A percentile compares a stretch with the other conserved stretches of the same genome.
phyloP scores from a whole-genome alignment of 2,113 vertebrate genomes.

The Chloroceryle aenea region DNA sequence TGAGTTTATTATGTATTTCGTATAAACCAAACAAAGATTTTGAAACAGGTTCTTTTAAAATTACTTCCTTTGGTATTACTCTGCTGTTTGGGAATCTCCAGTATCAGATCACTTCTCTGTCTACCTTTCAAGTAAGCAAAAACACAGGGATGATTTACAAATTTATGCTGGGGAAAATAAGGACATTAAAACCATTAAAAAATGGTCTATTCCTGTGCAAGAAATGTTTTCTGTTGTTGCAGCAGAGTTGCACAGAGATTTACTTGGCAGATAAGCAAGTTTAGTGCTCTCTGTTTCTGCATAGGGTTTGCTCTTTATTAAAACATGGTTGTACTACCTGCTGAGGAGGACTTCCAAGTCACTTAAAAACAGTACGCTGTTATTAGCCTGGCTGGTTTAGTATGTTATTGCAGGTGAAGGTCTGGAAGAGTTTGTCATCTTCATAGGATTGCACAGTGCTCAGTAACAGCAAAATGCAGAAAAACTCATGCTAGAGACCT shows the following conservation, averaged over 20 bases:
- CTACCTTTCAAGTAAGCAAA: neutral
- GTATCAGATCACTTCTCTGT: neutral
- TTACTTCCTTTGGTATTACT: neutral
- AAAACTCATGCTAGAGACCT: neutral
- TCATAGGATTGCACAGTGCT: neutral
- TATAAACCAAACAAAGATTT: neutral
- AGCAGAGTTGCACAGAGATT: neutral
- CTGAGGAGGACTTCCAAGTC: neutral
- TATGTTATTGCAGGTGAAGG: neutral
- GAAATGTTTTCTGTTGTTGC: neutral
- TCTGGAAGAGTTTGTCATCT: neutral
- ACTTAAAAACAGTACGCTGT: neutral
- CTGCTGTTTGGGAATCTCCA: neutral
- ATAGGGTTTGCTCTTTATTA: neutral
- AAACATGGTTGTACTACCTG: neutral
- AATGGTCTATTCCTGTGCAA: neutral
- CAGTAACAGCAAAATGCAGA: neutral
- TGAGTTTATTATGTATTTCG: neutral
- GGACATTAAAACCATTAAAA: neutral
- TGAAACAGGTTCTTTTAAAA: neutral
- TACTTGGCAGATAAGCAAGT: neutral
- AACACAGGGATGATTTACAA: neutral
- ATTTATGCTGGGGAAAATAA: neutral
- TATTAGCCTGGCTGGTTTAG: neutral
- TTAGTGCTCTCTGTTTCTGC: neutral